Conservation (phyloP, 2,797 vertebrate species). For the Pseudochaenichthys georgianus region DNA sequence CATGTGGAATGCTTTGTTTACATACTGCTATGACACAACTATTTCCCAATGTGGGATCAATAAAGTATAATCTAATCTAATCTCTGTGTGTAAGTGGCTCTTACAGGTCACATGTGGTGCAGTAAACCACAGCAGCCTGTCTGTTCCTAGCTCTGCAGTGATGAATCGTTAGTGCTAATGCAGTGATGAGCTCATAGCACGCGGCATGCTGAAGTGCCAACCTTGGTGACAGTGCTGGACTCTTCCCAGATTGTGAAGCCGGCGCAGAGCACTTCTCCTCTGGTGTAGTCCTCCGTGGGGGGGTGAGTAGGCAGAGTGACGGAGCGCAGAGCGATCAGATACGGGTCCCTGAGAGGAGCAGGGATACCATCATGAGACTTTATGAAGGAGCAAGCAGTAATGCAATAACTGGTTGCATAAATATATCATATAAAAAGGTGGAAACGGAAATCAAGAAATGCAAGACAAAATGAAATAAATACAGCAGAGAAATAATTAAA, state of each 20-base stretch:
- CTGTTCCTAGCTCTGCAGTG: not conserved
- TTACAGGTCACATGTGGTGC: not conserved
- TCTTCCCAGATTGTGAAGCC: slow-evolving; percentile 93
- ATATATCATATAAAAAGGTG: not conserved
- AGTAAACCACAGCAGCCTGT: not conserved
- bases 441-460: slow-evolving; percentile 21
- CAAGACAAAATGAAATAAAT: not conserved
- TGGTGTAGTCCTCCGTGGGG: slow-evolving; percentile 80
- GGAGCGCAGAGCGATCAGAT: slow-evolving; percentile 93
- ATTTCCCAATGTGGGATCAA: no score
- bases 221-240: slow-evolving; percentile 88
- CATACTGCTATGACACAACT: no score
- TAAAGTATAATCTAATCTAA: no score
- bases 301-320: slow-evolving; percentile 91
- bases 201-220: slow-evolving; percentile 56
- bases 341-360: slow-evolving; percentile 88
- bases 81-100: no score
- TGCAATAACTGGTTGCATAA: slow-evolving; percentile 11
- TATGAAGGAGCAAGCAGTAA: slow-evolving; percentile 17
- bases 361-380: slow-evolving; percentile 23
- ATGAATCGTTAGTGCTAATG: not conserved
- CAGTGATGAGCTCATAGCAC: not conserved
- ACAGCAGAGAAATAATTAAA: not conserved
- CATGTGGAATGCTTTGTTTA: no score
- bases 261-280: slow-evolving; percentile 93